Conservation (phyloP, 2,113 vertebrate species). For the Smithornis capensis region DNA sequence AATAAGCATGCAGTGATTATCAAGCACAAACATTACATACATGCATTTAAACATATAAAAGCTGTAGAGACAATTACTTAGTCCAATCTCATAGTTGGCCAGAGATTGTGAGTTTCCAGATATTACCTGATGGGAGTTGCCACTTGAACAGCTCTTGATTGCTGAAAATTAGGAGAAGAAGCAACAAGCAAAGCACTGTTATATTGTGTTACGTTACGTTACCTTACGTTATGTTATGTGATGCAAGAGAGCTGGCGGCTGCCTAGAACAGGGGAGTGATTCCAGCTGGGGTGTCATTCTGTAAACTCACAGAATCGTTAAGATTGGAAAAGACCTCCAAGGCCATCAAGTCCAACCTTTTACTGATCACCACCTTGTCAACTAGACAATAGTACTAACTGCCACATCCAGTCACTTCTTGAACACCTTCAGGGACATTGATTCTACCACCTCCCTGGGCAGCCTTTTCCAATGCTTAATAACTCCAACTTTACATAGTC, state of each 20-base stretch:
- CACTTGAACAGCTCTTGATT: not conserved
- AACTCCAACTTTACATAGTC: not conserved
- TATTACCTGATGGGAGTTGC: not conserved
- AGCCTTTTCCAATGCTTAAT: not conserved
- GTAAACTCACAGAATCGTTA: not conserved
- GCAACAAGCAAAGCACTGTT: not conserved
- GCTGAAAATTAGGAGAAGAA: not conserved
- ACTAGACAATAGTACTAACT: not conserved
- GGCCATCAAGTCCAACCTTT: not conserved
- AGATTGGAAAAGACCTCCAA: not conserved
- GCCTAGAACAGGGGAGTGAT: not conserved
- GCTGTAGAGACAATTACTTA: not conserved
- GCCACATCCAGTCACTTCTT: not conserved
- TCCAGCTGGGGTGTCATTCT: not conserved
- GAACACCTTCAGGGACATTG: not conserved
- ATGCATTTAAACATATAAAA: not conserved
- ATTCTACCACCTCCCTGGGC: not conserved
- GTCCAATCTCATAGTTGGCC: not conserved
- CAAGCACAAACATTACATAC: not conserved
- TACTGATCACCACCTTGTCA: not conserved
- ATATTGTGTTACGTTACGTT: no score
- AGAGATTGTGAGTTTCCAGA: not conserved
- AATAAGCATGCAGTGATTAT: not conserved
- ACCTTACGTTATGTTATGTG: no score
- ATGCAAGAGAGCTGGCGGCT: not conserved